Evolutionary conservation across 2,888 invertebrate genomes (phyloP).

Genomic region (Sphecodes monilicornis): DNA sequence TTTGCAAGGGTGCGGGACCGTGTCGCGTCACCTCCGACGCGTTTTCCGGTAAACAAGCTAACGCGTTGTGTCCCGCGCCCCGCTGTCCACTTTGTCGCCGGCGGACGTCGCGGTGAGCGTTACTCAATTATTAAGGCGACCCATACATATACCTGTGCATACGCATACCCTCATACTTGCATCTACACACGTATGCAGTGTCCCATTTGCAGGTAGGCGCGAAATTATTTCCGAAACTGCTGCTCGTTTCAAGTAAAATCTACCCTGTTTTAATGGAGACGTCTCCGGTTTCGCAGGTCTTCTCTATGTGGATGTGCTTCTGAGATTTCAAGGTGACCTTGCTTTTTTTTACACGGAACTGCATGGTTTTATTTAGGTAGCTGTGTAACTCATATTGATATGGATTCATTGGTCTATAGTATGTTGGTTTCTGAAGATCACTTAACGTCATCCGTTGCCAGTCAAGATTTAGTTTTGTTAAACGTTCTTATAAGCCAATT

Average conservation of each 20-base stretch:
- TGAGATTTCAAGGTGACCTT: no score
- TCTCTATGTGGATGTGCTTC: no score
- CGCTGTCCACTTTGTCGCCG: slow-evolving; percentile 59
- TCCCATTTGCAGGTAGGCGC: neutral
- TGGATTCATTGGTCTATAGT: no score
- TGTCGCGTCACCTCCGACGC: slow-evolving; percentile 7
- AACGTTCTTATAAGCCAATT: no score
- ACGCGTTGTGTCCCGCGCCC: slow-evolving; percentile 53
- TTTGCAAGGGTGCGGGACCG: slow-evolving; percentile 34
- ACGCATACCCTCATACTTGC: neutral
- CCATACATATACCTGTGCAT: slow-evolving; percentile 24
- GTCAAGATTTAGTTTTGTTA: no score
- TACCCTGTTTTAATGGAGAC: neutral
- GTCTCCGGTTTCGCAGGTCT: no score
- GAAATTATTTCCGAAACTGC: neutral
- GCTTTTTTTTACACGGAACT: no score
- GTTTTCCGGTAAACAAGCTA: slow-evolving; percentile 68
- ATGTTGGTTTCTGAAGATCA: no score
- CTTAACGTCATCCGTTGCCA: no score
- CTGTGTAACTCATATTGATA: no score
- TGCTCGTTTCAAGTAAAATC: neutral
- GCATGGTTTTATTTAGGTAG: no score
- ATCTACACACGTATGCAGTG: neutral
- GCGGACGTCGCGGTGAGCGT: slow-evolving; percentile 42
- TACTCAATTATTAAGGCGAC: slow-evolving; percentile 68